phyloP scores from a whole-genome alignment of 2,113 vertebrate species.

The Catharus bicknelli region DNA sequence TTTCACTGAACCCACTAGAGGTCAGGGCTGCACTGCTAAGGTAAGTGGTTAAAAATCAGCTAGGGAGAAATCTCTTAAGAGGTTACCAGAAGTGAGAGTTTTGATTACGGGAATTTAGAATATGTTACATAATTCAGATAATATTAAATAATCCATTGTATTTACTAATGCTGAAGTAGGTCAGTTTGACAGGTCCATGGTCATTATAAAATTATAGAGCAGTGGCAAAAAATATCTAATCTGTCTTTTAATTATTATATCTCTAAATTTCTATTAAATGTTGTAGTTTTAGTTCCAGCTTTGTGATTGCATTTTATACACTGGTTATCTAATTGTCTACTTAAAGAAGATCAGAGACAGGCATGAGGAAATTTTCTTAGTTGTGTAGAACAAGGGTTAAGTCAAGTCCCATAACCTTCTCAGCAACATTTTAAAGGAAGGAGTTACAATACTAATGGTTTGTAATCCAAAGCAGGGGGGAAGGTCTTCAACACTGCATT shows the following conservation, averaged over 20 bases:
- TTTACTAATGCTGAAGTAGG: not conserved
- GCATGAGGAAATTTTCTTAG: not conserved
- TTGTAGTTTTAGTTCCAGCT: not conserved
- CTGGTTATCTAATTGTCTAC: not conserved
- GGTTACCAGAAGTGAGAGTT: not conserved
- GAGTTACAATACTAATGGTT: not conserved
- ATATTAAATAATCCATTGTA: not conserved
- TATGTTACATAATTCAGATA: not conserved
- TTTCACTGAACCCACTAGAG: slow-evolving; percentile 54
- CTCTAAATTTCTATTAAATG: not conserved
- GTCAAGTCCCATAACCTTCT: not conserved
- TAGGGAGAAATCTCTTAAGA: not conserved
- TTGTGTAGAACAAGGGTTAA: not conserved
- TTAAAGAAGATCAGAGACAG: not conserved
- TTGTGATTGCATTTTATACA: not conserved
- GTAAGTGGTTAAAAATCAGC: not conserved
- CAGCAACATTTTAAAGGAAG: not conserved
- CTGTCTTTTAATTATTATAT: not conserved
- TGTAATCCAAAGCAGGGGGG: not conserved
- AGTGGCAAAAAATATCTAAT: not conserved
- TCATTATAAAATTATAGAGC: not conserved
- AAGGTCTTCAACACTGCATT: not conserved
- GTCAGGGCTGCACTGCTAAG: slow-evolving; percentile 51
- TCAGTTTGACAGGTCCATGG: not conserved
- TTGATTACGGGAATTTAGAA: not conserved